Evolutionary conservation across 2,797 vertebrate genomes (phyloP).

Genomic region (Glyptemys insculpta): DNA sequence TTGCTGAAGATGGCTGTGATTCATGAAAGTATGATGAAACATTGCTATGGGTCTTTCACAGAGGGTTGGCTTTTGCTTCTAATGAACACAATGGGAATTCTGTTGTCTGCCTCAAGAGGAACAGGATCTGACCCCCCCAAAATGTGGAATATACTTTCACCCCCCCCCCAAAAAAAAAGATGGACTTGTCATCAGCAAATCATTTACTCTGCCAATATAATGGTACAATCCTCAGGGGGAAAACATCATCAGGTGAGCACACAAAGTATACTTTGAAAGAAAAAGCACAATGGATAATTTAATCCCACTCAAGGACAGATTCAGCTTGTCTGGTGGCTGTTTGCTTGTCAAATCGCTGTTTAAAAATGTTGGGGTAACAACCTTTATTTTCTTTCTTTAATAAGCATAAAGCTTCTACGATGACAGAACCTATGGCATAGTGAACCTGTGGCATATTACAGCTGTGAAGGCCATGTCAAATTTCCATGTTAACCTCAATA

Average conservation of each 20-base stretch:
- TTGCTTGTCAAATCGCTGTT: neutral
- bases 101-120: neutral
- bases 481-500: rapidly evolving
- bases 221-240: neutral
- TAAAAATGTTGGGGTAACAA: neutral
- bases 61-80: neutral
- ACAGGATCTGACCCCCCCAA: neutral
- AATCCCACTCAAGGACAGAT: neutral
- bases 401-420: neutral
- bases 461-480: neutral
- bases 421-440: neutral
- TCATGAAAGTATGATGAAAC: neutral
- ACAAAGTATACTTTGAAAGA: neutral
- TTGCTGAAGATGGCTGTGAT: neutral
- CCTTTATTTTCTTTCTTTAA: neutral
- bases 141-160: neutral
- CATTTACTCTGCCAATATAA: slow-evolving; percentile 7
- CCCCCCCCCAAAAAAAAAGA: neutral
- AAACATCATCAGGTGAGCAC: neutral
- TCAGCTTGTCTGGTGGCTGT: neutral
- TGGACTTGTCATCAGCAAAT: slow-evolving; percentile 20
- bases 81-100: neutral
- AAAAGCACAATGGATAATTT: neutral
- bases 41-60: neutral
- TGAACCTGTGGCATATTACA: neutral